Evolutionary conservation across 2,888 invertebrate species (phyloP).

Genomic region (Laothoe populi): DNA sequence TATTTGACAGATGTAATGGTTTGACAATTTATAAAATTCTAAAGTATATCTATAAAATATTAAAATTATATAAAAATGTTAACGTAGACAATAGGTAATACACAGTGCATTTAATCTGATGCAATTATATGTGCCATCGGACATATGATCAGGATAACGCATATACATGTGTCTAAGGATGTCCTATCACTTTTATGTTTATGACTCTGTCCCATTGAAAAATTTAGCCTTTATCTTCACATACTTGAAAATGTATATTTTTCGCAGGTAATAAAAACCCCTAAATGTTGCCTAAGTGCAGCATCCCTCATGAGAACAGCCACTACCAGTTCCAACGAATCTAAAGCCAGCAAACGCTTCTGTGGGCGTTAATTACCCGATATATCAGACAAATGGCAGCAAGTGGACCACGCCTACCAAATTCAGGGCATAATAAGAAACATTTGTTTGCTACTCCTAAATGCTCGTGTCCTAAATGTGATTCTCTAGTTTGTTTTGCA

Average conservation of each 20-base stretch:
- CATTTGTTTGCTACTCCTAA: constrained; percentile 32
- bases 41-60: neutral
- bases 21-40: constrained; percentile 4
- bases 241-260: constrained; percentile 27
- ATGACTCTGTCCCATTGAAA: neutral
- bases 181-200: no score
- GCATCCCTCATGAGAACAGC: constrained; percentile 29
- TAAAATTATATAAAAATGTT: neutral
- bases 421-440: constrained; percentile 19
- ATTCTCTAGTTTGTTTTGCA: constrained; percentile 48
- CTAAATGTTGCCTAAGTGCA: constrained; percentile 41
- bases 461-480: constrained; percentile 60
- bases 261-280: constrained; percentile 42
- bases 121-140: neutral
- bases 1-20: constrained; percentile 5
- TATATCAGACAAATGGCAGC: neutral
- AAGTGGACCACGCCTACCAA: neutral
- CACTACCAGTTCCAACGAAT: constrained; percentile 24
- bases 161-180: no score
- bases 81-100: neutral
- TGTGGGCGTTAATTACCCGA: neutral
- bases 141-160: neutral
- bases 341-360: neutral
- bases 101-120: neutral
- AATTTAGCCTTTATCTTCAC: constrained; percentile 16